phyloP scores from a whole-genome alignment of 2,113 vertebrate species.

The Carassius gibelio region DNA sequence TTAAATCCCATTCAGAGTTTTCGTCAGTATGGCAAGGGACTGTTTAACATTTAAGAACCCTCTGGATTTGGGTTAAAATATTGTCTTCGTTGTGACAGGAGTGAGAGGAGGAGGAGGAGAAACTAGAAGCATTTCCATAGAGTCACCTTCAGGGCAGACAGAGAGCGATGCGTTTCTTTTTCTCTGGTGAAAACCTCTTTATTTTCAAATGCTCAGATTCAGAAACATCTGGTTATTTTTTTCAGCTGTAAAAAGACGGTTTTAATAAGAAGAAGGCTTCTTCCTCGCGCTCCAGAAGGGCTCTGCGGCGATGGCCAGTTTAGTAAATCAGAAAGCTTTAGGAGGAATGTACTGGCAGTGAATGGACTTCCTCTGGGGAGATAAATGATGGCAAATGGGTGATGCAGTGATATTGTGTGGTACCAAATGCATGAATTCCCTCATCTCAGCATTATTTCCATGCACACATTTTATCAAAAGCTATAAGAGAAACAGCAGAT shows the following conservation, averaged over 20 bases:
- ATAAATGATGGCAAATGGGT: conserved; percentile 49
- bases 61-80: conserved; percentile 28
- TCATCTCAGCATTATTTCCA: conserved; percentile 4
- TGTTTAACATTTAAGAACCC: background rate
- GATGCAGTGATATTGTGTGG: conserved; percentile 55
- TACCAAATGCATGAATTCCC: conserved; percentile 15
- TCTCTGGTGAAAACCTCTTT: conserved; percentile 54
- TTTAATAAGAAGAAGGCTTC: conserved; percentile 73
- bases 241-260: conserved; percentile 50
- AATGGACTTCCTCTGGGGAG: conserved; percentile 63
- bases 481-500: background rate
- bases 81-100: conserved; percentile 50
- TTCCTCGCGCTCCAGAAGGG: conserved; percentile 64
- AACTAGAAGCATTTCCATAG: conserved; percentile 53
- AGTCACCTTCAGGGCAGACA: conserved; percentile 71
- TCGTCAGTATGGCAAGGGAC: background rate
- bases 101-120: conserved; percentile 37
- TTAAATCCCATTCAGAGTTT: background rate
- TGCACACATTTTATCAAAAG: background rate
- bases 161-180: conserved; percentile 20
- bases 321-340: conserved; percentile 69
- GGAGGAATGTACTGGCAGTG: conserved; percentile 67
- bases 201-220: conserved; percentile 70
- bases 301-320: conserved; percentile 59
- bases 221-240: conserved; percentile 68